Conservation (phyloP, 2,113 vertebrate species). For the Etia nguti region DNA sequence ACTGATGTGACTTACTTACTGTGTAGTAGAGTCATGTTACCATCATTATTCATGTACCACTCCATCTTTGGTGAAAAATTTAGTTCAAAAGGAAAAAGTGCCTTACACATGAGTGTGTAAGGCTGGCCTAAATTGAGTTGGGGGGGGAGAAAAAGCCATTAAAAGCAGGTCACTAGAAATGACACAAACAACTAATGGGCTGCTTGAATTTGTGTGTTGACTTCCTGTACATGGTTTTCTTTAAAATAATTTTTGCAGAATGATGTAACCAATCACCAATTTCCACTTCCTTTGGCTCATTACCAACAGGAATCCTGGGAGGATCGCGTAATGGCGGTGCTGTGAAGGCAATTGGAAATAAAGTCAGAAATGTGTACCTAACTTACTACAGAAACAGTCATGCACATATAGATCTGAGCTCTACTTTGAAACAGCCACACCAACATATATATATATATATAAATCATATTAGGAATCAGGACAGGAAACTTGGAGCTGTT, state of each 20-base stretch:
- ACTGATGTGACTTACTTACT: constrained; percentile 17
- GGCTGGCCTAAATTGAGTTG: constrained; percentile 64
- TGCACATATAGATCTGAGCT: not conserved
- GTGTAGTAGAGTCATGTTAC: constrained; percentile 32
- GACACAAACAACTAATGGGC: not conserved
- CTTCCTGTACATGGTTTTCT: not conserved
- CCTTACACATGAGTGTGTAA: constrained; percentile 72
- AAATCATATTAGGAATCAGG: not conserved
- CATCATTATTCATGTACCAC: constrained; percentile 67
- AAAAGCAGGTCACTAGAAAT: not conserved
- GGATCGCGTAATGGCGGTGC: not conserved
- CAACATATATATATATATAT: not conserved
- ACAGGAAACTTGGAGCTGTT: not conserved
- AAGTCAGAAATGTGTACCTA: not conserved
- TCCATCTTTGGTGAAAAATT: constrained; percentile 25
- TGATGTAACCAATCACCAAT: constrained; percentile 41
- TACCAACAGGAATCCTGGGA: constrained; percentile 38
- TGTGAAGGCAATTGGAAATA: not conserved
- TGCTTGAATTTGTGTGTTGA: not conserved
- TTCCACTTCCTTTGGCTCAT: constrained; percentile 26
- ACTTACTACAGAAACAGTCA: not conserved
- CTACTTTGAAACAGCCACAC: not conserved
- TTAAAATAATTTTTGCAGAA: not conserved
- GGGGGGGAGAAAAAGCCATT: not conserved
- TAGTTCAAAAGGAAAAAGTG: constrained; percentile 73